Conservation (phyloP, 2,797 vertebrate genomes). For the Sebastes jordani region DNA sequence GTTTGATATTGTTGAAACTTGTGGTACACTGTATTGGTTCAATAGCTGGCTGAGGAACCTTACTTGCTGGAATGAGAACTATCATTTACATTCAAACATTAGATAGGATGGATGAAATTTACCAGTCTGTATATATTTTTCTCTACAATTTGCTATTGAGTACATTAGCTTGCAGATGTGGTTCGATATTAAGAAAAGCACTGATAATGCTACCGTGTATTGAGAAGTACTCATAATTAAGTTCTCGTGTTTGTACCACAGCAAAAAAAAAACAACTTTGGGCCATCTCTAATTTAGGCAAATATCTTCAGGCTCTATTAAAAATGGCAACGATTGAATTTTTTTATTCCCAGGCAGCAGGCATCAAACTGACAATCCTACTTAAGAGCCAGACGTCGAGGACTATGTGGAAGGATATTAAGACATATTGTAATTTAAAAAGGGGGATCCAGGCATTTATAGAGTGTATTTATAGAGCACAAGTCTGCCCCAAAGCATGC, state of each 20-base stretch:
- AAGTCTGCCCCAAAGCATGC: slow-evolving; percentile 59
- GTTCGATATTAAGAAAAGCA: slow-evolving; percentile 60
- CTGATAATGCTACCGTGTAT: slow-evolving; percentile 54
- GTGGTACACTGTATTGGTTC: slow-evolving; percentile 66
- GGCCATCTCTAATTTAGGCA: slow-evolving; percentile 42
- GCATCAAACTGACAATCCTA: slow-evolving; percentile 69
- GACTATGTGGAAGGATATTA: slow-evolving; percentile 22
- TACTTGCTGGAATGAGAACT: slow-evolving; percentile 64
- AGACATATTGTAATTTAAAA: slow-evolving; percentile 22
- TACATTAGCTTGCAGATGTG: slow-evolving; percentile 64
- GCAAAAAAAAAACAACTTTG: slow-evolving; percentile 24
- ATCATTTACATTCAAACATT: slow-evolving; percentile 57
- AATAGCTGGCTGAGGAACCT: slow-evolving; percentile 67
- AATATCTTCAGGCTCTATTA: slow-evolving; percentile 35
- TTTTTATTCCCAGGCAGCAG: slow-evolving; percentile 55
- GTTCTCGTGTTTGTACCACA: slow-evolving; percentile 63
- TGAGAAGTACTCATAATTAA: slow-evolving; percentile 49
- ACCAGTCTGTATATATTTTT: slow-evolving; percentile 65
- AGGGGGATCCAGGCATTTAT: slow-evolving; percentile 37
- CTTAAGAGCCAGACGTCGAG: slow-evolving; percentile 37
- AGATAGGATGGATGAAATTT: slow-evolving; percentile 47
- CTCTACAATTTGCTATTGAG: slow-evolving; percentile 61
- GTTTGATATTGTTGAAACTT: slow-evolving; percentile 70
- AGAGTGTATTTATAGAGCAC: slow-evolving; percentile 63
- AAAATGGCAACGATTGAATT: slow-evolving; percentile 24